Percentiles rank a stretch among this genome's conserved stretches.
These are phyloP conservation scores for Mustela erminea DNA, from an alignment of 2,797 vertebrate genomes.

Conservation along the genomic window DNA sequence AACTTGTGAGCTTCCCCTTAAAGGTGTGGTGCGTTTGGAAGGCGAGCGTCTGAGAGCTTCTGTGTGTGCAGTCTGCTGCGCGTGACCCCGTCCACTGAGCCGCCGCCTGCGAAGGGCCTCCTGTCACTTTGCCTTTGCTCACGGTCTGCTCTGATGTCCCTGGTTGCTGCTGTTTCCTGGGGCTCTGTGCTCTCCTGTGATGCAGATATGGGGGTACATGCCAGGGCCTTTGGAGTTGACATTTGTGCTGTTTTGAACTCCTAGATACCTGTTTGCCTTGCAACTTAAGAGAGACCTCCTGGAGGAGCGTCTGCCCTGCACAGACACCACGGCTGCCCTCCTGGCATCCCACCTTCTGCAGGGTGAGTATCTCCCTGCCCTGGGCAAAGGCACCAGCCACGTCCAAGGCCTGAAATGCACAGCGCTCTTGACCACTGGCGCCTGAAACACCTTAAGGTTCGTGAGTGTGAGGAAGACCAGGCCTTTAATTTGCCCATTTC, in stretches of 20 bases:
- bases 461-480: rapidly evolving
- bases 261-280: slow-evolving; percentile 96
- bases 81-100: neutral
- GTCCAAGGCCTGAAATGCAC: neutral
- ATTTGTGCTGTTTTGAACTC: neutral
- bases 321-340: slow-evolving; percentile 94
- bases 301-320: slow-evolving; percentile 93
- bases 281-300: slow-evolving; percentile 97
- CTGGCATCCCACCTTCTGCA: slow-evolving; percentile 96
- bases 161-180: neutral
- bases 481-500: neutral
- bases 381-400: rapidly evolving
- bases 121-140: neutral
- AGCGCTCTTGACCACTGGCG: neutral
- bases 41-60: neutral
- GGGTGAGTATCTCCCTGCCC: slow-evolving; percentile 89
- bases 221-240: neutral
- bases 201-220: rapidly evolving
- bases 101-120: neutral
- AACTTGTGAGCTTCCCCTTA: neutral
- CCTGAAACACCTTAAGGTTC: neutral
- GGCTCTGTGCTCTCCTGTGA: neutral
- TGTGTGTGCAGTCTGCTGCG: rapidly evolving
- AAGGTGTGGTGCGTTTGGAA: neutral
- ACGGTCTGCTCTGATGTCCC: rapidly evolving